Conservation (phyloP, 2,888 invertebrate genomes). For the Drosophila nigricruria region DNA sequence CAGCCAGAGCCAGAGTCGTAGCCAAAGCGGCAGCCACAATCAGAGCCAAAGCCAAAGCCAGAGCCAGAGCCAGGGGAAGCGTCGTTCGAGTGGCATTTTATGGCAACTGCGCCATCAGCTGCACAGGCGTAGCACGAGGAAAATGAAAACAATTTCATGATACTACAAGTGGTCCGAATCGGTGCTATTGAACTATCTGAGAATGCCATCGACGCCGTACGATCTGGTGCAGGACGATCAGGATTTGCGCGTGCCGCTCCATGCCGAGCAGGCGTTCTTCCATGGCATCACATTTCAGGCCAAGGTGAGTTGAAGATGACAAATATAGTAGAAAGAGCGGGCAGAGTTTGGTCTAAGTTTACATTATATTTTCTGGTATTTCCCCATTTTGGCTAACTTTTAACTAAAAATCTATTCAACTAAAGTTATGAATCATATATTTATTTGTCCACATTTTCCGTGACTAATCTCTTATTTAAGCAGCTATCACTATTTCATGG, state of each 20-base stretch:
- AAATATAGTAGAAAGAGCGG: background rate
- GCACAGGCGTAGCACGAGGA: slow-evolving; percentile 85
- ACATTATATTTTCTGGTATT: background rate
- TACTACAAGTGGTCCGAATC: slow-evolving; percentile 86
- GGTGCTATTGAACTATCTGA: slow-evolving; percentile 86
- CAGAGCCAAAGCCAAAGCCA: slow-evolving; percentile 13
- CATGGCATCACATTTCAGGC: slow-evolving; percentile 98
- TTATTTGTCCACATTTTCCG: background rate
- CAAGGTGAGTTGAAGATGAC: slow-evolving; percentile 89
- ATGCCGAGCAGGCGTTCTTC: slow-evolving; percentile 97
- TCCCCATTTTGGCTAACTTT: background rate
- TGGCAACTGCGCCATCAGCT: slow-evolving; percentile 84
- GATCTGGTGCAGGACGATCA: slow-evolving; percentile 98
- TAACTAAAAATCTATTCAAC: background rate
- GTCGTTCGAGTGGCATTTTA: slow-evolving; percentile 80
- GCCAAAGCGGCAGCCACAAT: slow-evolving; percentile 8
- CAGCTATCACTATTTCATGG: slow-evolving; percentile 9
- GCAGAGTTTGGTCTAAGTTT: background rate
- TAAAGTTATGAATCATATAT: background rate
- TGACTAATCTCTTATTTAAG: slow-evolving; percentile 14
- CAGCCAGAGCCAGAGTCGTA: slow-evolving; percentile 77
- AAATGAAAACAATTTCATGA: slow-evolving; percentile 86
- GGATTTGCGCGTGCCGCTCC: slow-evolving; percentile 97
- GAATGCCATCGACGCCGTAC: slow-evolving; percentile 95
- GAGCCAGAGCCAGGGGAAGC: slow-evolving; percentile 31